Conservation (phyloP, 2,797 vertebrate genomes). For the Characodon lateralis region DNA sequence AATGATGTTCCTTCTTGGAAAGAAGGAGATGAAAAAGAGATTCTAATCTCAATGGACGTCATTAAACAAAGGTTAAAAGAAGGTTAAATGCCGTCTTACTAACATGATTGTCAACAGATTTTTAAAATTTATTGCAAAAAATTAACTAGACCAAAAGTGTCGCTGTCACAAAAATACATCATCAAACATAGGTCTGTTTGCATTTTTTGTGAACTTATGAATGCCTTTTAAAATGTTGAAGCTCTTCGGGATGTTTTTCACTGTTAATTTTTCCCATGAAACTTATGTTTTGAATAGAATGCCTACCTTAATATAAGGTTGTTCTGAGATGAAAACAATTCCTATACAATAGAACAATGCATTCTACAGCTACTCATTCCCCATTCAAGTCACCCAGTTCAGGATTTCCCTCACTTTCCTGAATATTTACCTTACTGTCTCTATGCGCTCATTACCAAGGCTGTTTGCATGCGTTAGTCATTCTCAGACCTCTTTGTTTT, state of each 20-base stretch:
- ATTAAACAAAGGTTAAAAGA: too few species aligned
- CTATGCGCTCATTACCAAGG: constrained; percentile 27
- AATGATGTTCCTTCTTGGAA: too few species aligned
- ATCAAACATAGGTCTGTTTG: background rate
- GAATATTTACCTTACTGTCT: constrained; percentile 42
- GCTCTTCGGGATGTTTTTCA: background rate
- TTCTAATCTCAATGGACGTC: too few species aligned
- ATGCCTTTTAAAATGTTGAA: constrained; percentile 6
- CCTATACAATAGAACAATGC: constrained; percentile 58
- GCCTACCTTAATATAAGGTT: constrained; percentile 13
- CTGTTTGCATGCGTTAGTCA: constrained; percentile 28
- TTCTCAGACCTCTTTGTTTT: constrained; percentile 48
- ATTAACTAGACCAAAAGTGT: too few species aligned
- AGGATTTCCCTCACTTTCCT: constrained; percentile 54
- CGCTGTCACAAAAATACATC: background rate
- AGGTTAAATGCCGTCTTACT: too few species aligned
- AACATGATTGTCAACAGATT: too few species aligned
- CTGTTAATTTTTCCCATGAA: constrained; percentile 12
- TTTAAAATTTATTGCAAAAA: too few species aligned
- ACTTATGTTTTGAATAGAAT: constrained; percentile 18
- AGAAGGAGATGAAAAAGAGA: too few species aligned
- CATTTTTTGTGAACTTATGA: constrained; percentile 21
- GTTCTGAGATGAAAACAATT: constrained; percentile 36
- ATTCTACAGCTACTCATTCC: constrained; percentile 37
- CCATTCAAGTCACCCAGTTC: constrained; percentile 40